Evolutionary conservation across 2,797 vertebrate genomes (phyloP), one percentile per base, ranked within the genome.

Genomic region (Sphaeramia orbicularis): DNA sequence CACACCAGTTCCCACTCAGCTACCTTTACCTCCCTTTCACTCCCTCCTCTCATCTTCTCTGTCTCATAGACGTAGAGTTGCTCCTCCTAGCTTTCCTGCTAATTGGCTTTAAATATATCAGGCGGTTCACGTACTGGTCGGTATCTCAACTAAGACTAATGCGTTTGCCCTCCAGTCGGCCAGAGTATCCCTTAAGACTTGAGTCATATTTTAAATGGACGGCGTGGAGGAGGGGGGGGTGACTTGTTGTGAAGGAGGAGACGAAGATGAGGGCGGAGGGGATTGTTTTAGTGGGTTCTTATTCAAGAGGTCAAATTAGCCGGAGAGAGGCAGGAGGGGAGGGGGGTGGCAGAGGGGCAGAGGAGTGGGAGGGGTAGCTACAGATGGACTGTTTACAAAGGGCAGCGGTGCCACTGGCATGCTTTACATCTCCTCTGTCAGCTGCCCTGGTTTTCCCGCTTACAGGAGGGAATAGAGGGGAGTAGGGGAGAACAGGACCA

Each of bases 41-140:
- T 37, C 38, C 36, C 36, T 54, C 51, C 55, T 53, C 56, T 68
- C 53, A 12, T 65, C 61, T 40, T 52, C 62, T 70, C 70, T n/a
- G 47, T 54, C 67, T 72, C 24, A 50, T 41, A 74, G 80, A 76
- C 18, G 48, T 38, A 66, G 60, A 55, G 55, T 71, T 58, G 57
- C 67, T 76, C 58, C 63, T 83, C 78, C 65, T 67, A 51, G 76
- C 84, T 78, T 80, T 65, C 63, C 62, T 58, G 74, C 84, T 94
- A 92, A 94, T 91, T 91, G 91, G 88, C 85, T 91, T 90, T 92
- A 92, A 91, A 92, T 88, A 90, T 88, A 91, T 91, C 88, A 92
- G 86, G 86, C 89, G 27, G 87, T 90, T 89, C 87, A 89, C 77
- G 76, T 90, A 88, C 86, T 89, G 86, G 84, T 85, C 74, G 70